Conservation (phyloP, 2,797 vertebrate species). For the Dryobates pubescens region DNA sequence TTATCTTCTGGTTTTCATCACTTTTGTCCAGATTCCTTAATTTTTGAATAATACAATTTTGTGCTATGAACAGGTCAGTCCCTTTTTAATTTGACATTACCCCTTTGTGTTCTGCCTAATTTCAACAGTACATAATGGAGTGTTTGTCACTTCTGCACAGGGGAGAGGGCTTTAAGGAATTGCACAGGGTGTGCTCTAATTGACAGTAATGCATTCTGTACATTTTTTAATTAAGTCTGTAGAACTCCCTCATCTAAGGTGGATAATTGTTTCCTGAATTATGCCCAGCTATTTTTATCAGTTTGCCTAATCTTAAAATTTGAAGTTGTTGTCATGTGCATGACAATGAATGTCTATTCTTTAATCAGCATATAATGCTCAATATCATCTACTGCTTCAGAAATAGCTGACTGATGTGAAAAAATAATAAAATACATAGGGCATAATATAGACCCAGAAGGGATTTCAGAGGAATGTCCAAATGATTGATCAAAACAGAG, state of each 20-base stretch:
- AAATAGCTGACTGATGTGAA: background rate
- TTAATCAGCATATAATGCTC: background rate
- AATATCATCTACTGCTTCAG: background rate
- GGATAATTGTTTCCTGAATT: conserved; percentile 61
- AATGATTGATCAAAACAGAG: background rate
- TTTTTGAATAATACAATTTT: background rate
- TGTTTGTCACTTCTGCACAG: conserved; percentile 25
- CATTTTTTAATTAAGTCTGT: conserved; percentile 61
- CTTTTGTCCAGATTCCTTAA: background rate
- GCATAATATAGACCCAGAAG: background rate
- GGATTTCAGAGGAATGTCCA: background rate
- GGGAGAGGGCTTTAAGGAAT: conserved; percentile 49
- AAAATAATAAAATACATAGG: background rate
- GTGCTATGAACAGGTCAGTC: conserved; percentile 11
- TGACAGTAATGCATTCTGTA: conserved; percentile 60
- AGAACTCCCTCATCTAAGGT: conserved; percentile 48
- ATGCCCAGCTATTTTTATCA: conserved; percentile 44
- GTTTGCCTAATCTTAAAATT: conserved; percentile 17
- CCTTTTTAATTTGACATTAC: conserved; percentile 14
- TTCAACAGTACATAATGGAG: conserved; percentile 4
- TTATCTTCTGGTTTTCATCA: background rate
- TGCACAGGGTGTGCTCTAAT: conserved; percentile 46
- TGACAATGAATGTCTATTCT: background rate
- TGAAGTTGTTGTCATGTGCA: background rate
- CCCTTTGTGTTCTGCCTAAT: conserved; percentile 22